Conservation (phyloP, 2,113 vertebrate species). For the Corvus hawaiiensis region DNA sequence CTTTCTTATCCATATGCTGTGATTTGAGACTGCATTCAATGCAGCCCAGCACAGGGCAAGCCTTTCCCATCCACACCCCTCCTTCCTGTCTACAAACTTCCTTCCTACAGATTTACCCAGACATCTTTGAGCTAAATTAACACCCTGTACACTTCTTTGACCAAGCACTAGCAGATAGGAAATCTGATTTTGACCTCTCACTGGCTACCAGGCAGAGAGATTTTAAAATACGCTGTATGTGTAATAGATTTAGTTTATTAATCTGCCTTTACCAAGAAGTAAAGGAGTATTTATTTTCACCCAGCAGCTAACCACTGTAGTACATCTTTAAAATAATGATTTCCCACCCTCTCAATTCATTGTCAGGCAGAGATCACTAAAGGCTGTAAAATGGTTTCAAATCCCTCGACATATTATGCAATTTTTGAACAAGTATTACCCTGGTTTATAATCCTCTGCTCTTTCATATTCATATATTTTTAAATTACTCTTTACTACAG, state of each 20-base stretch:
- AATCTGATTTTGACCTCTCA: slow-evolving; percentile 24
- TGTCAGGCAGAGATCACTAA: background rate
- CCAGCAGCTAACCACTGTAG: background rate
- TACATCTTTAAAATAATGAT: background rate
- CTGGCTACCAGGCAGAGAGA: background rate
- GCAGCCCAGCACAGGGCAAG: slow-evolving; percentile 54
- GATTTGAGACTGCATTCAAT: slow-evolving; percentile 40
- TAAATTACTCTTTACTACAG: background rate
- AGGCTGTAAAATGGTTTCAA: background rate
- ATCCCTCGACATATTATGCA: background rate
- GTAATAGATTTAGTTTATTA: background rate
- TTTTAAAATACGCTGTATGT: background rate
- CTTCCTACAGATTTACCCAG: slow-evolving; percentile 73
- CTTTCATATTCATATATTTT: background rate
- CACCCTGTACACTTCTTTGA: background rate
- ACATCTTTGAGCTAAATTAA: slow-evolving; percentile 62
- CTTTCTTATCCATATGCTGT: slow-evolving; percentile 67
- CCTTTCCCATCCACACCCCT: slow-evolving; percentile 75
- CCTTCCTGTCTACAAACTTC: slow-evolving; percentile 72
- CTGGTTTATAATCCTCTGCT: background rate
- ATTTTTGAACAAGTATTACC: background rate
- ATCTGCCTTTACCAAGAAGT: background rate
- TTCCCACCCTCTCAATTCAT: background rate
- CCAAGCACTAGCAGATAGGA: background rate
- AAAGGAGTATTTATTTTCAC: background rate